Conservation (phyloP, 2,113 vertebrate genomes). For the Syngnathoides biaculeatus region DNA sequence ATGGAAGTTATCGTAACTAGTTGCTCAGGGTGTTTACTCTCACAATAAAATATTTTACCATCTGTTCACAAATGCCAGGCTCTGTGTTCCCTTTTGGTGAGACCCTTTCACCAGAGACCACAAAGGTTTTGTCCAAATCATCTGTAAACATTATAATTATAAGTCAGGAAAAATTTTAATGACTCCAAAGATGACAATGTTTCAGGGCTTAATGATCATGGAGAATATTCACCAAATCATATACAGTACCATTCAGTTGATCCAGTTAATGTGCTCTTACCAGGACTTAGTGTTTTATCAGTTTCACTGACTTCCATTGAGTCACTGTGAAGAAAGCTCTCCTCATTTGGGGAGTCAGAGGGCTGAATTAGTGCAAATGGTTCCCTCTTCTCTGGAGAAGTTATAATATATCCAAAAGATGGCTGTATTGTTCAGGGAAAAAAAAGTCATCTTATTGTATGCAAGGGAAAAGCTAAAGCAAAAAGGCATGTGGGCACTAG, state of each 20-base stretch:
- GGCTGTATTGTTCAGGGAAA: conserved; percentile 70
- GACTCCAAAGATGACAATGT: not conserved
- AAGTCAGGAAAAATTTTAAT: not conserved
- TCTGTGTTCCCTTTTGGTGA: conserved; percentile 46
- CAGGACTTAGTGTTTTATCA: conserved; percentile 73
- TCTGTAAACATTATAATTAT: conserved; percentile 53
- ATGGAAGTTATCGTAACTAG: not conserved
- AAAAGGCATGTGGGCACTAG: not conserved
- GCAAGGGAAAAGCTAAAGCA: not conserved
- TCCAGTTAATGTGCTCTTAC: conserved; percentile 49
- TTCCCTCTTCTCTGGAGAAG: conserved; percentile 86
- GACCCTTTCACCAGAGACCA: conserved; percentile 49
- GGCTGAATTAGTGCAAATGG: conserved; percentile 83
- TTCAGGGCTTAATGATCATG: not conserved
- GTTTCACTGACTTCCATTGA: conserved; percentile 56
- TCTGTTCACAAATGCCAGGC: conserved; percentile 27
- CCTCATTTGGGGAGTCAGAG: conserved; percentile 65
- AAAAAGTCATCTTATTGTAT: not conserved
- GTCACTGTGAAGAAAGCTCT: conserved; percentile 52
- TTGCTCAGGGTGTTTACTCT: not conserved
- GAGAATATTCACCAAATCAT: too few relatives aligned
- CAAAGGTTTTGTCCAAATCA: conserved; percentile 69
- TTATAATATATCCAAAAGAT: conserved; percentile 94
- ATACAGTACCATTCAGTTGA: not conserved
- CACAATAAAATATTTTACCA: conserved; percentile 25